Conservation (phyloP, 2,888 invertebrate genomes). For the Rhabditoides inermis region DNA sequence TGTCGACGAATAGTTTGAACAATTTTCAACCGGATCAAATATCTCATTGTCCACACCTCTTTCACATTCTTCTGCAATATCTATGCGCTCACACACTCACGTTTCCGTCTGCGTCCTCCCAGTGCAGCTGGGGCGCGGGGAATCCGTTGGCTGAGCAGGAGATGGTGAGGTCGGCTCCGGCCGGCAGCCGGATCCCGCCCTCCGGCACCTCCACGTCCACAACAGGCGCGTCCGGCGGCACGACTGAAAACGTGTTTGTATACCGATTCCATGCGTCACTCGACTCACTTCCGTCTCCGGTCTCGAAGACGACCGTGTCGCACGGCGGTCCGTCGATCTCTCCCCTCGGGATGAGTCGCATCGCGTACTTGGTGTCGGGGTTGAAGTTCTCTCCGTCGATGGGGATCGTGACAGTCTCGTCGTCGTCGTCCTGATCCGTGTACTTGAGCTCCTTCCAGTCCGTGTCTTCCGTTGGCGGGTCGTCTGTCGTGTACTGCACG, state of each 20-base stretch:
- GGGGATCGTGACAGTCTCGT: conserved; percentile 20
- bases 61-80: background rate
- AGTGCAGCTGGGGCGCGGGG: conserved; percentile 43
- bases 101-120: conserved; percentile 48
- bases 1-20: too few species aligned
- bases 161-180: conserved; percentile 38
- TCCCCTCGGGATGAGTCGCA: conserved; percentile 44
- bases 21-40: background rate
- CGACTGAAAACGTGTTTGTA: conserved; percentile 20
- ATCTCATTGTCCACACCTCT: background rate
- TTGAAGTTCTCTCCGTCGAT: conserved; percentile 50
- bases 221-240: conserved; percentile 42
- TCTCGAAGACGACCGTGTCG: conserved; percentile 32
- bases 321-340: conserved; percentile 45
- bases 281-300: conserved; percentile 41
- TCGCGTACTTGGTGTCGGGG: conserved; percentile 47
- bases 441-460: conserved; percentile 48
- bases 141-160: conserved; percentile 43
- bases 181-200: conserved; percentile 44
- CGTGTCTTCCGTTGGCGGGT: conserved; percentile 41
- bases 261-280: background rate
- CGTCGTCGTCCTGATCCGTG: conserved; percentile 35
- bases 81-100: conserved; percentile 16
- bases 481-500: conserved; percentile 46
- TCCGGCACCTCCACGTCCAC: conserved; percentile 44